These are phyloP conservation scores for Lepidochitona cinerea DNA, from an alignment of 2,888 invertebrate species.

Conservation along the genomic window DNA sequence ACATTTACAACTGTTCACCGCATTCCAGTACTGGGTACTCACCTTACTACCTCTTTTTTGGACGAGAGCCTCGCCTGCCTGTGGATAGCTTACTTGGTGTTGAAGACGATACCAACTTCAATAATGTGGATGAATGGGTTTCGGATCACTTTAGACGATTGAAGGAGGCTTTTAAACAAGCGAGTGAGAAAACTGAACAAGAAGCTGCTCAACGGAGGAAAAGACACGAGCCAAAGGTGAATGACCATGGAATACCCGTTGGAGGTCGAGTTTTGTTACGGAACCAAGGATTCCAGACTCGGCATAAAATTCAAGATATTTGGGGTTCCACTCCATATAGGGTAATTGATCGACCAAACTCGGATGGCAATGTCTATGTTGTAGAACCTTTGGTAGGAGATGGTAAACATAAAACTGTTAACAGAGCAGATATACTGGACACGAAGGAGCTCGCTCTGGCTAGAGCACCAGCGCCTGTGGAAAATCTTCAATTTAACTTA, in stretches of 20 bases:
- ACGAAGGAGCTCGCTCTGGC: neutral
- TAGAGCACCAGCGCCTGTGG: neutral
- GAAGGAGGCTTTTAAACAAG: neutral
- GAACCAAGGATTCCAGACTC: neutral
- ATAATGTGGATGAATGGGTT: slow-evolving; percentile 9
- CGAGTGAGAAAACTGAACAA: slow-evolving; percentile 5
- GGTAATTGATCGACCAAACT: neutral
- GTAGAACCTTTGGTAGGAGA: neutral
- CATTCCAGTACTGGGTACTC: slow-evolving; percentile 9
- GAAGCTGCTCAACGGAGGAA: neutral
- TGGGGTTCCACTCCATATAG: neutral
- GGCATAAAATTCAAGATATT: neutral
- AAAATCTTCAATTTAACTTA: neutral
- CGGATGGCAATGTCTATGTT: neutral
- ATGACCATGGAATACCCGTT: neutral
- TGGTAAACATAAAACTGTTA: neutral
- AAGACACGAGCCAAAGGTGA: neutral
- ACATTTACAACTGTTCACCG: slow-evolving; percentile 5
- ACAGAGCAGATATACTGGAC: neutral
- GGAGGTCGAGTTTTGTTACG: neutral
- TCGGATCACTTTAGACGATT: slow-evolving; percentile 11
- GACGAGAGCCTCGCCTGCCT: slow-evolving; percentile 8
- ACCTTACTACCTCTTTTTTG: slow-evolving; percentile 14
- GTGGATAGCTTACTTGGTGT: neutral
- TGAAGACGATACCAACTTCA: neutral